These are phyloP conservation scores for Coregonus ussuriensis DNA, from an alignment of 2,797 vertebrate species.

Conservation along the genomic window DNA sequence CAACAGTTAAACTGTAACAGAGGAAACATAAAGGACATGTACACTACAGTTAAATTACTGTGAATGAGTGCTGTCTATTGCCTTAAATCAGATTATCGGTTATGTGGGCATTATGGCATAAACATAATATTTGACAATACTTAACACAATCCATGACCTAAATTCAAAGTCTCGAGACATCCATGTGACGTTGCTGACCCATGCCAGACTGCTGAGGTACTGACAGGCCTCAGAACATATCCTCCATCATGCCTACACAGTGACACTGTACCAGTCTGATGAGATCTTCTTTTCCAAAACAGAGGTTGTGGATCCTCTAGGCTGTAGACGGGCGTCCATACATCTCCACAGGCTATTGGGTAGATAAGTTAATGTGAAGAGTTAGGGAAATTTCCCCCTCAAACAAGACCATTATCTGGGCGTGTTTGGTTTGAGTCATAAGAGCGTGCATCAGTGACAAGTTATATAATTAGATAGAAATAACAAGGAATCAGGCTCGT, in stretches of 20 bases:
- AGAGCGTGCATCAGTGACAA: conserved; percentile 68
- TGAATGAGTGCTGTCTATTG: neutral
- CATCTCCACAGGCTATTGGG: conserved; percentile 29
- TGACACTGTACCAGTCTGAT: conserved; percentile 40
- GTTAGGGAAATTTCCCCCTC: conserved; percentile 59
- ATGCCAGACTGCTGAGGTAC: neutral
- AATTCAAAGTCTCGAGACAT: neutral
- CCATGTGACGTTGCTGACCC: conserved; percentile 1
- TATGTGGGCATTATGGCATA: neutral
- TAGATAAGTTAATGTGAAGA: conserved; percentile 40
- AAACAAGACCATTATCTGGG: conserved; percentile 65
- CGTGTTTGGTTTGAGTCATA: conserved; percentile 67
- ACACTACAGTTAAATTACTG: neutral
- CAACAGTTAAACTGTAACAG: neutral
- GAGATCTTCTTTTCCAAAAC: conserved; percentile 46
- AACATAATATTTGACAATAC: neutral
- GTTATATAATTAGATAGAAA: conserved; percentile 73
- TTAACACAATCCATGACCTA: conserved; percentile 2
- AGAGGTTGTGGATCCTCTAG: conserved; percentile 33
- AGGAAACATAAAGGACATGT: neutral
- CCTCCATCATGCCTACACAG: conserved; percentile 21
- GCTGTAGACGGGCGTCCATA: conserved; percentile 20
- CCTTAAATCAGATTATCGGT: neutral
- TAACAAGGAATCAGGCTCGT: conserved; percentile 73
- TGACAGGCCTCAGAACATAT: conserved; percentile 26